Evolutionary conservation across 53 echinoderm and acorn worm genomes (phyloP).

Genomic region (Hippasteria phrygiana): DNA sequence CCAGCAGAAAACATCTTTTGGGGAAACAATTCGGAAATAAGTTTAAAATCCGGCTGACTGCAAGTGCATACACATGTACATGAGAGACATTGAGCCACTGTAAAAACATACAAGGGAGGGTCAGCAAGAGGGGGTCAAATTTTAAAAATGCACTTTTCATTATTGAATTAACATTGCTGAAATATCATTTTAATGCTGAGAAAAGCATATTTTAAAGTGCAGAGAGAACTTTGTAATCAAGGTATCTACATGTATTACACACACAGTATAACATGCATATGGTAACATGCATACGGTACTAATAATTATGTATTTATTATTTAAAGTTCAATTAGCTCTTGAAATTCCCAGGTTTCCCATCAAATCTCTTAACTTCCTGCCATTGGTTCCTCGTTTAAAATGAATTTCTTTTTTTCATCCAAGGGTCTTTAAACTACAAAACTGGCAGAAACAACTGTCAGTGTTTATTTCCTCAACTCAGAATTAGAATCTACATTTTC

Average conservation of each 20-base stretch:
- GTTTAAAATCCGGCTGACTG: no score
- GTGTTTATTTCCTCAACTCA: neutral
- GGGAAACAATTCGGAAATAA: no score
- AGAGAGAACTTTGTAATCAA: neutral
- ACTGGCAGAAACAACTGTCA: neutral
- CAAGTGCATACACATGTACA: neutral
- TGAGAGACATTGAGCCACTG: neutral
- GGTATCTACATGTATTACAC: neutral
- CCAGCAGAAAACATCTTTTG: no score
- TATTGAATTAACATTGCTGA: neutral
- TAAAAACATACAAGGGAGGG: neutral
- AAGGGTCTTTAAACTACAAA: neutral
- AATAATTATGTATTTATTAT: neutral
- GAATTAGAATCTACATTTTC: neutral
- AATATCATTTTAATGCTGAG: neutral
- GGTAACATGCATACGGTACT: neutral
- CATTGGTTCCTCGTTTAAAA: no score
- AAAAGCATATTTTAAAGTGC: neutral
- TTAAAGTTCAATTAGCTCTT: neutral
- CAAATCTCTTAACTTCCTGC: neutral
- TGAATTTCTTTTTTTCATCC: no score
- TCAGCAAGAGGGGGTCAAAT: neutral
- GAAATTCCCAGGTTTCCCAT: neutral
- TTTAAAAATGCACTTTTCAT: neutral
- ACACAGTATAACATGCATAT: neutral